Conservation (phyloP, 2,113 vertebrate species). For the Triplophysa siluroides region DNA sequence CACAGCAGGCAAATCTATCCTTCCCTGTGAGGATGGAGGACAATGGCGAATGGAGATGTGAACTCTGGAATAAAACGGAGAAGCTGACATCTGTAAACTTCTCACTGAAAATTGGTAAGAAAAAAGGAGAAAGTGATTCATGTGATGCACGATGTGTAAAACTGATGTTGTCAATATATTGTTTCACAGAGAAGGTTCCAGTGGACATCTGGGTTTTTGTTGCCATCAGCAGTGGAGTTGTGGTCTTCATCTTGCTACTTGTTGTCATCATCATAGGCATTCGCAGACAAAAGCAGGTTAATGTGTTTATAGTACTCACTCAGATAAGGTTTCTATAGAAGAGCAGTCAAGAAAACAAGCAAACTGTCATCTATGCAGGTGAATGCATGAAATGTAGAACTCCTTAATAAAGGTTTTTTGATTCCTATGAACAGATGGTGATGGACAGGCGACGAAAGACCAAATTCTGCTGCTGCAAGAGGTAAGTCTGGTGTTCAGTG, state of each 20-base stretch:
- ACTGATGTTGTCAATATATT: not conserved
- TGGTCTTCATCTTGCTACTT: constrained; percentile 63
- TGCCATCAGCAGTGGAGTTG: constrained; percentile 57
- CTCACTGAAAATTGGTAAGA: constrained; percentile 67
- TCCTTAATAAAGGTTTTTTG: not conserved
- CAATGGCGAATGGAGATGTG: constrained; percentile 65
- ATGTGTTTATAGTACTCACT: constrained; percentile 7
- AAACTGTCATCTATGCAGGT: not conserved
- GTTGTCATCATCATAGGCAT: constrained; percentile 57
- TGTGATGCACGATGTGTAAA: not conserved
- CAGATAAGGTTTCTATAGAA: not conserved
- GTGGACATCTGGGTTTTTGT: constrained; percentile 64
- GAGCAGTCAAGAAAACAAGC: not conserved
- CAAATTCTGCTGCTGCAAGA: constrained; percentile 69
- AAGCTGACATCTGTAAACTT: constrained; percentile 51
- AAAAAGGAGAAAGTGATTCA: constrained; percentile 51
- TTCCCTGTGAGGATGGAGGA: constrained; percentile 39
- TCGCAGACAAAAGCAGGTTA: constrained; percentile 62
- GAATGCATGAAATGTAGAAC: not conserved
- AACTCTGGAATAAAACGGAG: constrained; percentile 29
- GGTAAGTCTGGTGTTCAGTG: constrained; percentile 60
- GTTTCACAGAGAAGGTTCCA: constrained; percentile 53
- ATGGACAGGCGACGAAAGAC: constrained; percentile 52
- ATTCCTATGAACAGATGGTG: constrained; percentile 47
- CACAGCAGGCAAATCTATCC: constrained; percentile 6